A percentile compares a stretch with the other conserved stretches of the same genome.
phyloP scores from a whole-genome alignment of 2,113 vertebrate genomes.

The Chionodraco myersi region DNA sequence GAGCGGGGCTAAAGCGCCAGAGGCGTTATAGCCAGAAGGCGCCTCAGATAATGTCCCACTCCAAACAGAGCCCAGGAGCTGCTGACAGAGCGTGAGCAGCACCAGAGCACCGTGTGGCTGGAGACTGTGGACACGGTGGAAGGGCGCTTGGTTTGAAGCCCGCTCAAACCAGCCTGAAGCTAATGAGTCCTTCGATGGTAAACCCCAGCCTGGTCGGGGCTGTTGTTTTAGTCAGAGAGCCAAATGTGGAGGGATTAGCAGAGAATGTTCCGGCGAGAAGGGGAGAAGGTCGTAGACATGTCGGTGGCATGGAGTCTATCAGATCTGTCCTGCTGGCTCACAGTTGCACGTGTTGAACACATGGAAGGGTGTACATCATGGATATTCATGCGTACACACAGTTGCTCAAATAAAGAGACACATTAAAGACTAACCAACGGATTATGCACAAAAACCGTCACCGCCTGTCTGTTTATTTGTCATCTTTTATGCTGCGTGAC shows the following conservation, averaged over 20 bases:
- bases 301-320: conserved; percentile 3
- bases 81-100: conserved; percentile 57
- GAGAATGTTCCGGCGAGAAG: conserved; percentile 1
- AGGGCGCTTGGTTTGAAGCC: conserved; percentile 56
- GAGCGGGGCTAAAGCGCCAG: conserved; percentile 28
- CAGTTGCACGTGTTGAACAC: not conserved
- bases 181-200: conserved; percentile 66
- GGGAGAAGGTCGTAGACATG: not conserved
- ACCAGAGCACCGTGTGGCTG: conserved; percentile 42
- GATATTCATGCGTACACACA: not conserved
- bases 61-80: conserved; percentile 53
- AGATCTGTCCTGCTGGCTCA: not conserved
- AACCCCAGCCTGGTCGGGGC: conserved; percentile 61
- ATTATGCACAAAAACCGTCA: not conserved
- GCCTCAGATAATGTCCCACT: conserved; percentile 53
- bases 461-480: not conserved
- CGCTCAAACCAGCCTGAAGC: conserved; percentile 65
- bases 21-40: conserved; percentile 57
- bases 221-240: conserved; percentile 69
- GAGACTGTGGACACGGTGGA: conserved; percentile 40
- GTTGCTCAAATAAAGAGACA: not conserved
- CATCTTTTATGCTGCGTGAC: not conserved
- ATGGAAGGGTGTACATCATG: not conserved
- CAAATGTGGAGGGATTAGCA: conserved; percentile 49
- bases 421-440: not conserved